Evolutionary conservation across 2,113 vertebrate species (phyloP), one percentile per base, ranked within the genome.

Genomic region (Ovis aries): DNA sequence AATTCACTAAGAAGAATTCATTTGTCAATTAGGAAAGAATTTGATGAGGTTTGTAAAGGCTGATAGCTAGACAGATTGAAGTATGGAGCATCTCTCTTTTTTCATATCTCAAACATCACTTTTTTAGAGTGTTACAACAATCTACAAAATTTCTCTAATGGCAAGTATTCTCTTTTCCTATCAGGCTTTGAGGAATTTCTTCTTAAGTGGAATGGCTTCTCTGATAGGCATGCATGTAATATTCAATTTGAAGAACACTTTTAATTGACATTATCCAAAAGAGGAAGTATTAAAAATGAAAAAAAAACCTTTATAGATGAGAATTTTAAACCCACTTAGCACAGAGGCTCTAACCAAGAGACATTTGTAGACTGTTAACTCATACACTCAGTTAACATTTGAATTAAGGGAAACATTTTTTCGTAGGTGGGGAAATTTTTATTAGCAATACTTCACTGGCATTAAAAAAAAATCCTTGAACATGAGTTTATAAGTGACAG

Each of bases 381-480:
- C 40, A 9, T 23, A 27, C 16, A 53, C 25, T 85, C n/a, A 92
- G 57, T 50, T 88, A 85, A 91, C 36, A 94, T 67, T 21, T 78
- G 71, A 89, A 90, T 95, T 60, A 62, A 83, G 15, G 52, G 52
- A 74, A 94, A 71, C 13, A n/a, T 80, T 81, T 36, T 5, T 64
- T 93, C 91, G 84, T 77, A 60, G 92, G 74, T 74, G 71, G 92
- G 78, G 87, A 90, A 48, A 94, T 91, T 97, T 95, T 81, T 87
- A 88, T 40, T 71, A 93, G 50, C 40, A 88, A 83, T 45, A 84
- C 3, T 95, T 85, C 19, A 62, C 7, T 89, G 55, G 13, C 19
- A 81, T 90, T 83, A 83, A 86, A 84, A 84, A 84, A 83, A 43
- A 95, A 12, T 74, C 21, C 16, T 77, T 85, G 74, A 90, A 57